Evolutionary conservation across 2,797 vertebrate species (phyloP).

Genomic region (Sternarchorhynchus goeldii): DNA sequence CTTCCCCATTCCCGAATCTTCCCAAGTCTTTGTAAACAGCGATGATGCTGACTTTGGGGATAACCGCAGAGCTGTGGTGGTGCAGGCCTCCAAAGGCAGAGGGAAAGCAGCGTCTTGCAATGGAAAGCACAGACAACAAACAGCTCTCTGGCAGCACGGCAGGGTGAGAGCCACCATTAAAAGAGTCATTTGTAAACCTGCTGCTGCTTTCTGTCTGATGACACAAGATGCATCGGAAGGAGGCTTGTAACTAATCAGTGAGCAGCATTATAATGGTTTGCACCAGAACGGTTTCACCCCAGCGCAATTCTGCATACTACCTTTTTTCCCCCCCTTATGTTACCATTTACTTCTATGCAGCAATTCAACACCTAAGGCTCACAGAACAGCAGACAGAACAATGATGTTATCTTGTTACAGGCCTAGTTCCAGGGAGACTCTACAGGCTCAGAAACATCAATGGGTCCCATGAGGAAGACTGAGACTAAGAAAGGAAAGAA

Average conservation of each 20-base stretch:
- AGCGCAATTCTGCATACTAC: neutral
- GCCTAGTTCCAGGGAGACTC: conserved; percentile 15
- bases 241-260: conserved; percentile 35
- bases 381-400: conserved; percentile 27
- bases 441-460: conserved; percentile 6
- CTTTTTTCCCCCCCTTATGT: neutral
- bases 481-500: conserved; percentile 18
- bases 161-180: conserved; percentile 22
- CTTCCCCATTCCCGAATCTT: conserved; percentile 55
- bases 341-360: conserved; percentile 40
- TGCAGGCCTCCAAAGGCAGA: conserved; percentile 57
- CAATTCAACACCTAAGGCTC: conserved; percentile 27
- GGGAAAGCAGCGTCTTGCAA: conserved; percentile 5
- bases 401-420: conserved; percentile 15
- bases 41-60: conserved; percentile 73
- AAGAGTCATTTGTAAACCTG: conserved; percentile 44
- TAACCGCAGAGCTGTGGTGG: conserved; percentile 62
- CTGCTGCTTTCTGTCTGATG: conserved; percentile 34
- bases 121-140: conserved; percentile 44
- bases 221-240: conserved; percentile 28
- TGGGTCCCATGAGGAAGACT: conserved; percentile 21
- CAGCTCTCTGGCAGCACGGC: conserved; percentile 14
- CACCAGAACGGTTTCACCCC: conserved; percentile 8
- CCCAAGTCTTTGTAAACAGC: conserved; percentile 57
- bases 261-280: conserved; percentile 28